Conservation (phyloP, 2,797 vertebrate species). For the Manis javanica region DNA sequence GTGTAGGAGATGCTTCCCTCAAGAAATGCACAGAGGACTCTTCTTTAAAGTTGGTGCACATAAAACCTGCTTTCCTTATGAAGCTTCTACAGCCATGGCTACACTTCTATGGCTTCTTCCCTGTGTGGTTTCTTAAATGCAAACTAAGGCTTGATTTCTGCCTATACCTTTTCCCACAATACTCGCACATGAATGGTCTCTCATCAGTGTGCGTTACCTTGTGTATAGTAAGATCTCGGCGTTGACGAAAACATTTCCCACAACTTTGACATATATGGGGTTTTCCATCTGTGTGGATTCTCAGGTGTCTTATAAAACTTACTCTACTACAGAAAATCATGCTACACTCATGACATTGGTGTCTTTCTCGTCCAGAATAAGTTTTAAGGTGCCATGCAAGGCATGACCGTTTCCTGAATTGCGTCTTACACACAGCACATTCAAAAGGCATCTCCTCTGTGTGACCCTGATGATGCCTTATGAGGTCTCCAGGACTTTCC, state of each 20-base stretch:
- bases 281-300: background rate
- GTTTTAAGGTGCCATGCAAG: constrained; percentile 41
- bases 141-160: constrained; percentile 27
- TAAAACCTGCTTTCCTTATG: background rate
- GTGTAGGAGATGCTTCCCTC: background rate
- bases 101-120: background rate
- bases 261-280: constrained; percentile 33
- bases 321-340: constrained; percentile 23
- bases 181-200: constrained; percentile 27
- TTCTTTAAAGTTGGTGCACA: background rate
- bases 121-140: constrained; percentile 1
- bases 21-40: background rate
- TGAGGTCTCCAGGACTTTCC: background rate
- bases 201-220: constrained; percentile 61
- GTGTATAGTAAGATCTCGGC: constrained; percentile 71
- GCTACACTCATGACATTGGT: background rate
- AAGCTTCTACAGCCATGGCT: background rate
- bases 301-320: background rate
- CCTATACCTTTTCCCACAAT: constrained; percentile 49
- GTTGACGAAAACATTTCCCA: constrained; percentile 45
- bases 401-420: background rate
- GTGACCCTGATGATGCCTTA: background rate
- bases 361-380: background rate
- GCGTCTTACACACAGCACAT: background rate
- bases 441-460: background rate